Base-by-base conservation (phyloP, 2,888 invertebrate species). In the Cyrtodaria siliqua region DNA sequence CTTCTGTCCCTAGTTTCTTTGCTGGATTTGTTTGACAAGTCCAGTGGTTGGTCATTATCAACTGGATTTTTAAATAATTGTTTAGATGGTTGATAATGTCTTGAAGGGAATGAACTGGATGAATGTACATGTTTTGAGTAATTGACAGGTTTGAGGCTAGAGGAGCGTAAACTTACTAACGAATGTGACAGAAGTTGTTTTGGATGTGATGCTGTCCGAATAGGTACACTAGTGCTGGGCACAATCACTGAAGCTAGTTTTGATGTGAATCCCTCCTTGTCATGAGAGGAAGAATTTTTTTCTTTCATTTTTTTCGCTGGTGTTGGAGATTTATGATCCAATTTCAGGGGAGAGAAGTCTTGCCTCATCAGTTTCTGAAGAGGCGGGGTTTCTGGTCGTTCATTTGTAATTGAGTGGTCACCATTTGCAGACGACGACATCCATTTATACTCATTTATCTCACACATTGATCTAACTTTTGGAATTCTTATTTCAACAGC, bases 11-110 rank as follows among this genome's bases (percentile, higher is more conserved):
- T n/a, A n/a, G n/a, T n/a, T n/a, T 78, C 75, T 40, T 82, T 83
- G 44, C 67, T 60, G 47, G 85, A 64, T 59, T 88, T 88, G 61
- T 82, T 87, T 8, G 89, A 89, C 67, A 89, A 83, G 62, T 89
- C 89, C 50, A 89, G 75, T 23, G 89, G 89, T 50, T 88, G 86
- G 52, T 81, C 82, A n/a, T 59, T 60, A 40, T 42, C 40, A 18
- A 42, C 40, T 49, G 49, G 50, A 40, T 27, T 40, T 42, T 62
- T 49, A 23, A 49, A 61, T 18, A 64, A 49, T 42, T 72, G 53
- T 72, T 72, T 77, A 50, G 49, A 56, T 24, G 52, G 49, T 33
- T 63, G 73, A 78, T 72, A 79, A 40, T 72, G 67, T 52, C 68
- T 60, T 18, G 73, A 33, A 27, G 60, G 68, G 12, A 71, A 61